Evolutionary conservation across 2,888 invertebrate genomes (phyloP).

Genomic region (Drosophila demipolita): DNA sequence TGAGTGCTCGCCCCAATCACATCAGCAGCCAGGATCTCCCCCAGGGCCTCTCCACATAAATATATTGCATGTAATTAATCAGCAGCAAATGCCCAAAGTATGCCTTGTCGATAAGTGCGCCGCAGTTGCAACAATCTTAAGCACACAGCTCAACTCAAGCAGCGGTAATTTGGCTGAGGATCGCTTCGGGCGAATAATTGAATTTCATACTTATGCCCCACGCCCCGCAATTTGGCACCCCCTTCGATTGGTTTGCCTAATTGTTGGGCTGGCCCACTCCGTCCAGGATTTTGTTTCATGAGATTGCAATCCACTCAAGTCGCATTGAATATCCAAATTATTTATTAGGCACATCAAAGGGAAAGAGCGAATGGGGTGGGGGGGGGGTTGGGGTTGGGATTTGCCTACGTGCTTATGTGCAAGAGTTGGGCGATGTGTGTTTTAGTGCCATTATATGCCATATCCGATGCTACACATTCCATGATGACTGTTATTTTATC

Average conservation of each 20-base stretch:
- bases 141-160: conserved; percentile 33
- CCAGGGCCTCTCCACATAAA: conserved; percentile 38
- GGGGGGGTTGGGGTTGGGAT: too few relatives aligned
- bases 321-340: conserved; percentile 50
- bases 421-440: conserved; percentile 16
- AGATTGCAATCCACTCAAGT: conserved; percentile 32
- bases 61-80: conserved; percentile 78
- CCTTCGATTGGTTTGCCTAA: conserved; percentile 51
- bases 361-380: not conserved
- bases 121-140: conserved; percentile 56
- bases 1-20: conserved; percentile 14
- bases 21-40: not conserved
- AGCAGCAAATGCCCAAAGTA: conserved; percentile 23
- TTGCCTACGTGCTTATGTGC: conserved; percentile 23
- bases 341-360: conserved; percentile 40
- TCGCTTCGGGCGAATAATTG: conserved; percentile 66
- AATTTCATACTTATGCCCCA: conserved; percentile 57
- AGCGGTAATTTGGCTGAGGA: conserved; percentile 56
- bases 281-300: conserved; percentile 32
- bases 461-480: conserved; percentile 2
- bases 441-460: conserved; percentile 35
- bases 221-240: conserved; percentile 1
- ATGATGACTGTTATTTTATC: conserved; percentile 15
- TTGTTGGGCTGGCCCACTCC: conserved; percentile 23
- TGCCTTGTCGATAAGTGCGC: conserved; percentile 48